phyloP scores from a whole-genome alignment of 2,888 invertebrate species.

The Odontomyia ornata region DNA sequence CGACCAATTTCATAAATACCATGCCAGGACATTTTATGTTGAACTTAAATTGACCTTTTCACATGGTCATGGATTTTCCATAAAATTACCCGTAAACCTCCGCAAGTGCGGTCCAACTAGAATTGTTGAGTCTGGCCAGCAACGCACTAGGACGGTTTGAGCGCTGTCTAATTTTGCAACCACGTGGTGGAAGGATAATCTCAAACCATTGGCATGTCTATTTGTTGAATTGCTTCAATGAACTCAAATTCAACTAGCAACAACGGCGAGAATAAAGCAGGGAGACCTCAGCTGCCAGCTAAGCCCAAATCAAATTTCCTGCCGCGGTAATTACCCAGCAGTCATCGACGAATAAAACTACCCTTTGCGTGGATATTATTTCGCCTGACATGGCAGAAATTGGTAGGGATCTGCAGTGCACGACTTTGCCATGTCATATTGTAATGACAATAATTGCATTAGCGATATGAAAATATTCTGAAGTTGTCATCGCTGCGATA shows the following conservation, averaged over 20 bases:
- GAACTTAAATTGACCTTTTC: constrained; percentile 49
- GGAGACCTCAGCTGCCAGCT: constrained; percentile 20
- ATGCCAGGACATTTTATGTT: constrained; percentile 38
- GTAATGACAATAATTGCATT: constrained; percentile 49
- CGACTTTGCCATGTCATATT: constrained; percentile 45
- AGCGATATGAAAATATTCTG: constrained; percentile 49
- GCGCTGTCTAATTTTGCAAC: not conserved
- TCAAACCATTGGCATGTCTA: constrained; percentile 18
- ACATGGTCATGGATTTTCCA: constrained; percentile 16
- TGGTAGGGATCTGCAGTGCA: constrained; percentile 11
- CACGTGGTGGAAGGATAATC: not conserved
- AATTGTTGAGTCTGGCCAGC: not conserved
- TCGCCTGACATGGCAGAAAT: constrained; percentile 19
- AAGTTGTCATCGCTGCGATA: constrained; percentile 26
- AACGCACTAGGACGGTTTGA: not conserved
- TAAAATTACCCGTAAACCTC: not conserved
- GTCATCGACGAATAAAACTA: constrained; percentile 46
- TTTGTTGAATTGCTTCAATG: constrained; percentile 44
- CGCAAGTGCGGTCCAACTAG: too few species aligned
- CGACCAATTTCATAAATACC: constrained; percentile 47
- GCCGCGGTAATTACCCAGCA: constrained; percentile 49
- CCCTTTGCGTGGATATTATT: constrained; percentile 44
- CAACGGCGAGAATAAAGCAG: not conserved
- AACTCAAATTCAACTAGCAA: not conserved
- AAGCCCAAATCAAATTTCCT: constrained; percentile 48